Evolutionary conservation across 2,797 vertebrate genomes (phyloP).

Genomic region (Falco columbarius): DNA sequence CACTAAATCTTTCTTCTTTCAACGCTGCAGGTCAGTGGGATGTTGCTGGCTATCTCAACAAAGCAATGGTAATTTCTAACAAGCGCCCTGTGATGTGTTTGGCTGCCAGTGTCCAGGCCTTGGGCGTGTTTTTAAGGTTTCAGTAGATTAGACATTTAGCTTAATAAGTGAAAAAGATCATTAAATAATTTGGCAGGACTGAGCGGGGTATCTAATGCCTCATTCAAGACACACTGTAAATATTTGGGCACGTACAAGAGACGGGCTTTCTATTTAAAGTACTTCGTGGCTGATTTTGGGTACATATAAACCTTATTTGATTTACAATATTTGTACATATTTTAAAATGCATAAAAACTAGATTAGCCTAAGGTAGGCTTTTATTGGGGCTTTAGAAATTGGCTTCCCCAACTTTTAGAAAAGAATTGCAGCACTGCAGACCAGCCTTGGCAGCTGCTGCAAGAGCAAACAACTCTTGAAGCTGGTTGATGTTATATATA

Average conservation of each 20-base stretch:
- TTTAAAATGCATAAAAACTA: constrained; percentile 69
- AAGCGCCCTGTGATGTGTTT: neutral
- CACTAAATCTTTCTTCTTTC: neutral
- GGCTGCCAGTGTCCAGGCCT: neutral
- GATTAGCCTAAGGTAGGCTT: constrained; percentile 37
- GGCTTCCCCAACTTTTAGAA: constrained; percentile 19
- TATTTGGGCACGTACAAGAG: constrained; percentile 76
- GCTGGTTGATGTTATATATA: neutral
- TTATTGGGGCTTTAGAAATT: constrained; percentile 35
- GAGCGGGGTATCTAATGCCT: constrained; percentile 58
- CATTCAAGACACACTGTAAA: constrained; percentile 72
- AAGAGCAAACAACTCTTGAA: neutral
- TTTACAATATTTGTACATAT: constrained; percentile 74
- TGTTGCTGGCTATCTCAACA: constrained; percentile 3
- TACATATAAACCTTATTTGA: constrained; percentile 66
- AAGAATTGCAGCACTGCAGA: neutral
- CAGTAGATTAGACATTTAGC: neutral
- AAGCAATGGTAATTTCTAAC: neutral
- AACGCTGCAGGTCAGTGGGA: neutral
- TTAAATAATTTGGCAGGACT: constrained; percentile 43
- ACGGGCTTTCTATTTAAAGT: constrained; percentile 75
- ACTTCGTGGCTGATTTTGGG: constrained; percentile 73
- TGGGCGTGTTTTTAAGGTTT: constrained; percentile 6
- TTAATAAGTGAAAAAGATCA: constrained; percentile 40
- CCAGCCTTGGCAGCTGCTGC: neutral